Percentiles rank a stretch among this genome's conserved stretches.
Evolutionary conservation across 2,113 vertebrate species (phyloP).

Genomic region (Entelurus aequoreus): DNA sequence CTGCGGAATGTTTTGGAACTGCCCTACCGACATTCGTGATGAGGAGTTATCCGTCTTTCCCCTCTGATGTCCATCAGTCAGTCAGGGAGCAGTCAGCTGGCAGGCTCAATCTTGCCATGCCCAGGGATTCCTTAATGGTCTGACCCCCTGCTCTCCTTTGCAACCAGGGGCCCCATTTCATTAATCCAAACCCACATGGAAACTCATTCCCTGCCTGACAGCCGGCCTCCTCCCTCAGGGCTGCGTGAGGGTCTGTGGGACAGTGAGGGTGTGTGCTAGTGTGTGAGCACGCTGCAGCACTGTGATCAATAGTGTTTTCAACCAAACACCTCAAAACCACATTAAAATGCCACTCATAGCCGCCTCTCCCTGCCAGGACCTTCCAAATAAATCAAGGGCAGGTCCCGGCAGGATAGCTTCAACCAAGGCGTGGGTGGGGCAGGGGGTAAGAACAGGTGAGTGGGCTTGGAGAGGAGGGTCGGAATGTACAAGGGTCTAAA

Average conservation of each 20-base stretch:
- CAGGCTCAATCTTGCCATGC: constrained; percentile 66
- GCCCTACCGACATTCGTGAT: too few species aligned
- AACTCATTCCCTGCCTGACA: constrained; percentile 77
- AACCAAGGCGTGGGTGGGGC: too few species aligned
- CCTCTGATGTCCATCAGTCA: constrained; percentile 60
- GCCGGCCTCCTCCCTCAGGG: constrained; percentile 55
- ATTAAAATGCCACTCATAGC: constrained; percentile 80
- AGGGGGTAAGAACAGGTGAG: constrained; percentile 37
- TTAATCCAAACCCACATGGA: constrained; percentile 72
- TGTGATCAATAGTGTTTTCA: constrained; percentile 78
- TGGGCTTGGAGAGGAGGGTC: constrained; percentile 11
- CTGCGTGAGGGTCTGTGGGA: constrained; percentile 43
- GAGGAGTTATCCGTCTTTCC: constrained; percentile 8
- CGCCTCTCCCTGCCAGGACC: constrained; percentile 53
- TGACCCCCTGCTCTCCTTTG: constrained; percentile 61
- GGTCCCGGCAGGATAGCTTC: constrained; percentile 61
- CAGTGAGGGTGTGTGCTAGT: constrained; percentile 28
- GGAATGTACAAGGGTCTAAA: neutral
- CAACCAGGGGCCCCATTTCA: constrained; percentile 66
- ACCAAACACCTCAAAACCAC: constrained; percentile 80
- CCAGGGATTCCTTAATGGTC: constrained; percentile 71
- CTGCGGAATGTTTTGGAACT: too few species aligned
- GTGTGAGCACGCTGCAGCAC: constrained; percentile 32
- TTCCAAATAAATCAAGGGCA: constrained; percentile 75
- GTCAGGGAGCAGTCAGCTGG: constrained; percentile 51